phyloP scores from a whole-genome alignment of 2,113 vertebrate genomes.

The Galbula dea region DNA sequence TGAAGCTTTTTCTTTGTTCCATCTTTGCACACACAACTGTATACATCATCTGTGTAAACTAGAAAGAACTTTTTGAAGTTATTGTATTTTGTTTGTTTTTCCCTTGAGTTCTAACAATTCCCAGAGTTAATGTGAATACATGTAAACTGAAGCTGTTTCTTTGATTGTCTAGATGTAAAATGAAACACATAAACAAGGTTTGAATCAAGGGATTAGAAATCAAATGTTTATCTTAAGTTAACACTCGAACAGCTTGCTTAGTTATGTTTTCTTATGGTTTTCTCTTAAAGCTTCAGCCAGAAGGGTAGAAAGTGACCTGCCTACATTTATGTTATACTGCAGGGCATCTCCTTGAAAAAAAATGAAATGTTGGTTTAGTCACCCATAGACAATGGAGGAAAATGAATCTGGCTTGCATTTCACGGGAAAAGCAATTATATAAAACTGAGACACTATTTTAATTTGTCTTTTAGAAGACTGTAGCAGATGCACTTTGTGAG shows the following conservation, averaged over 20 bases:
- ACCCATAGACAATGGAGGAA: neutral
- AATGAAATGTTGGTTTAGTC: neutral
- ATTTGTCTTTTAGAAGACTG: neutral
- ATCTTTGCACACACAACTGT: conserved; percentile 9
- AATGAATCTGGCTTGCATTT: neutral
- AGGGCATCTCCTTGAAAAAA: neutral
- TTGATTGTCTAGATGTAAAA: neutral
- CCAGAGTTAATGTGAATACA: conserved; percentile 64
- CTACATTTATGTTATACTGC: neutral
- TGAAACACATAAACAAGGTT: neutral
- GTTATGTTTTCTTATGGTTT: neutral
- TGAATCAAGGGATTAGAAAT: neutral
- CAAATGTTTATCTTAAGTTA: neutral
- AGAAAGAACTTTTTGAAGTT: conserved; percentile 19
- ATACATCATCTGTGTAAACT: conserved; percentile 34
- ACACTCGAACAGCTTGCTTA: neutral
- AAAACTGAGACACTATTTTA: neutral
- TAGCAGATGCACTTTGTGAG: neutral
- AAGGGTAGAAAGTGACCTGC: neutral
- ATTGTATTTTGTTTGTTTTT: conserved; percentile 65
- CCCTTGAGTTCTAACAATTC: conserved; percentile 54
- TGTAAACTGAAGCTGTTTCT: conserved; percentile 59
- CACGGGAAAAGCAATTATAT: neutral
- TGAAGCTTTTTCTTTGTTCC: neutral
- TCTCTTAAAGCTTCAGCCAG: neutral